Evolutionary conservation across 1,140 invertebrate species (phyloP).

Genomic region (Acromyrmex charruanus): DNA sequence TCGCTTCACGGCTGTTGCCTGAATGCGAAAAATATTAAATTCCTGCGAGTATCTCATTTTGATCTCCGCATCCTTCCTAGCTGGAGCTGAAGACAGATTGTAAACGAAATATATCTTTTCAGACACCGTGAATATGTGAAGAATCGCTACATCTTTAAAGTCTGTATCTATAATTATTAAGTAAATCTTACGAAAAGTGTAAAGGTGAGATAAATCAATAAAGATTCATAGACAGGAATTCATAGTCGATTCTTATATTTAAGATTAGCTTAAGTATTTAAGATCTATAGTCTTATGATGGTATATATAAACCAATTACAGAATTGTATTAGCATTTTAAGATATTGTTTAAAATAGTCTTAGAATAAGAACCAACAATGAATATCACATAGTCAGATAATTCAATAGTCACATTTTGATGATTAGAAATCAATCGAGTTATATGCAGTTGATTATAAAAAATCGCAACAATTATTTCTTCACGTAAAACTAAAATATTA

Average conservation of each 20-base stretch:
- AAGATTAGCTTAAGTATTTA: too few relatives aligned
- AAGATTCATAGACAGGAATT: background rate
- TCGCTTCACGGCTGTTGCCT: conserved; percentile 11
- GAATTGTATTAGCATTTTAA: too few relatives aligned
- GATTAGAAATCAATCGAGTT: too few relatives aligned
- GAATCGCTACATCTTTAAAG: too few relatives aligned
- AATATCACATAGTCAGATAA: too few relatives aligned
- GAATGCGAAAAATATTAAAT: conserved; percentile 78
- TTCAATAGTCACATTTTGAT: too few relatives aligned
- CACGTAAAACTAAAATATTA: background rate
- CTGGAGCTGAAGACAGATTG: conserved; percentile 8
- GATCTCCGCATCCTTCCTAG: background rate
- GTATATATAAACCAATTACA: too few relatives aligned
- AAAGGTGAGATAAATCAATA: background rate
- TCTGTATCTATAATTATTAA: background rate
- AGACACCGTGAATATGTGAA: too few relatives aligned
- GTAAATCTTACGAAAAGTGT: background rate
- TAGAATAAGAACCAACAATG: too few relatives aligned
- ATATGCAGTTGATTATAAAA: background rate
- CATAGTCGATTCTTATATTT: too few relatives aligned
- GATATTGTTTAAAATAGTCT: too few relatives aligned
- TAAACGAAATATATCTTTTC: background rate
- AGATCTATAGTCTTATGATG: too few relatives aligned
- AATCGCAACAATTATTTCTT: background rate
- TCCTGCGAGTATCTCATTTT: conserved; percentile 58